These are phyloP conservation scores for Agonopterix arenella DNA, from an alignment of 2,888 invertebrate species.

Conservation along the genomic window DNA sequence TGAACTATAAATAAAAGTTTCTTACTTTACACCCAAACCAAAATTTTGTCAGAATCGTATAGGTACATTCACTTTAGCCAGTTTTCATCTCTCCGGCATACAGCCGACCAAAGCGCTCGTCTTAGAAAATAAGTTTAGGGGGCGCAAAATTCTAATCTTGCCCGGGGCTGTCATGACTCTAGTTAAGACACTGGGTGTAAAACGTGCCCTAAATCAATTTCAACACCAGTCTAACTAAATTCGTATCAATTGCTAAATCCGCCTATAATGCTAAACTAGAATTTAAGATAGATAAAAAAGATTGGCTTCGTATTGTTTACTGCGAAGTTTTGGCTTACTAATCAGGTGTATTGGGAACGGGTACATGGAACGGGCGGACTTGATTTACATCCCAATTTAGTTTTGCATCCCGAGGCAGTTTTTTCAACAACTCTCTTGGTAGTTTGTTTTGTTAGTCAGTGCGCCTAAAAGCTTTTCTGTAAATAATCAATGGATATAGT, in stretches of 20 bases:
- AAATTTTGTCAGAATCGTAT: too few species aligned
- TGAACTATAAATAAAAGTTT: too few species aligned
- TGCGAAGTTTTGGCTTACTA: constrained; percentile 16
- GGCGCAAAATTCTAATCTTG: too few species aligned
- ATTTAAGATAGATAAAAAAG: background rate
- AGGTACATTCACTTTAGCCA: too few species aligned
- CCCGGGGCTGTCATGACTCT: too few species aligned
- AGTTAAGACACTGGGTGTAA: too few species aligned
- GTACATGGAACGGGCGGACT: constrained; percentile 55
- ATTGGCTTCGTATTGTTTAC: constrained; percentile 1
- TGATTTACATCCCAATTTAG: constrained; percentile 66
- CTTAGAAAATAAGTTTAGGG: too few species aligned
- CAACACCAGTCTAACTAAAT: background rate
- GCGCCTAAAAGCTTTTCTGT: constrained; percentile 20
- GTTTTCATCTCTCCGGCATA: too few species aligned
- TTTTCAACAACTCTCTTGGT: constrained; percentile 33
- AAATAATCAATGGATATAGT: constrained; percentile 12
- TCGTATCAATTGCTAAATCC: background rate
- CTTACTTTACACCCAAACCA: too few species aligned
- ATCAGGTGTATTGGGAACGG: constrained; percentile 55
- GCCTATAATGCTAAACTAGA: background rate
- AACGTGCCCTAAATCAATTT: too few species aligned
- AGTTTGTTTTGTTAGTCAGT: constrained; percentile 24
- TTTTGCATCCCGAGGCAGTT: constrained; percentile 51
- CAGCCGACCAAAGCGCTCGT: too few species aligned